Evolutionary conservation across 2,888 invertebrate species (phyloP).

Genomic region (Scaptomyza tumidula): DNA sequence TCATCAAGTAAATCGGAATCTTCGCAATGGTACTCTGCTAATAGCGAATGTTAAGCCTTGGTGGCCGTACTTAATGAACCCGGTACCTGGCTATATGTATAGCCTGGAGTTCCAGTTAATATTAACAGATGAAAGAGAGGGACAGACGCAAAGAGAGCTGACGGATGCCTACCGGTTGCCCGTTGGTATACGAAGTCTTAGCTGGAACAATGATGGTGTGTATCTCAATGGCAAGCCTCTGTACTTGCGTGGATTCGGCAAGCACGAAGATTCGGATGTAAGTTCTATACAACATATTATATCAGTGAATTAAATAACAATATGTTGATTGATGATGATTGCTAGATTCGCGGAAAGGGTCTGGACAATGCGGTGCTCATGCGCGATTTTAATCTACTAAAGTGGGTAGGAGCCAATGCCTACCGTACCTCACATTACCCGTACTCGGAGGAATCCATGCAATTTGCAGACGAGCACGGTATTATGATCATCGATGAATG

Average conservation of each 20-base stretch:
- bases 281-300: not conserved
- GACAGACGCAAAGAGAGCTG: slow-evolving; percentile 75
- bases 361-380: slow-evolving; percentile 93
- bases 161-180: slow-evolving; percentile 92
- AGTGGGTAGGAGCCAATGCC: slow-evolving; percentile 97
- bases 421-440: slow-evolving; percentile 99
- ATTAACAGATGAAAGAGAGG: not conserved
- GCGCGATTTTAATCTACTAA: slow-evolving; percentile 96
- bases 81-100: slow-evolving; percentile 93
- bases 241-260: slow-evolving; percentile 96
- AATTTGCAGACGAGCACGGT: slow-evolving; percentile 95
- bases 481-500: slow-evolving; percentile 98
- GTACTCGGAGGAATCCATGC: slow-evolving; percentile 98
- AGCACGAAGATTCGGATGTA: slow-evolving; percentile 97
- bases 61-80: slow-evolving; percentile 96
- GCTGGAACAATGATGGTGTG: slow-evolving; percentile 90
- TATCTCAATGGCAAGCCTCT: slow-evolving; percentile 92
- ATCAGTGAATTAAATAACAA: not conserved
- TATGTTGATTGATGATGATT: not conserved
- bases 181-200: slow-evolving; percentile 93
- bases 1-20: slow-evolving; percentile 85
- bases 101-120: slow-evolving; percentile 87
- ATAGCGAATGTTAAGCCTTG: slow-evolving; percentile 92
- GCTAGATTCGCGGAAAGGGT: slow-evolving; percentile 95
- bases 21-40: slow-evolving; percentile 87